Base-by-base conservation (phyloP, 2,113 vertebrate genomes). In the Oxyura jamaicensis region DNA sequence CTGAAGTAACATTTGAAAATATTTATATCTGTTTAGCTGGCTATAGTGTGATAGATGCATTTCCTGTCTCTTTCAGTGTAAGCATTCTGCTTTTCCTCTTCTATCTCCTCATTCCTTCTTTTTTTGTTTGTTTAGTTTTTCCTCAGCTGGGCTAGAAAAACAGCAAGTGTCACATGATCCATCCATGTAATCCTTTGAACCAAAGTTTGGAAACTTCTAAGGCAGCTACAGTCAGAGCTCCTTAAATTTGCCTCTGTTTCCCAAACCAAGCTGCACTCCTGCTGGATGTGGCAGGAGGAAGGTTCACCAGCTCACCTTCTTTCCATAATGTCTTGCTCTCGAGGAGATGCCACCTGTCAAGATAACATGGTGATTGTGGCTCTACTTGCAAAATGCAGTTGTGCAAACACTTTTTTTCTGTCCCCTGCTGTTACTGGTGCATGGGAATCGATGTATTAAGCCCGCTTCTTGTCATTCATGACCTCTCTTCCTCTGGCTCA, bases 11-110 rank as follows among this genome's bases (percentile, higher is more conserved):
- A 75, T 83, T 92, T 92, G 82, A 92, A 95, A 96, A 95, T 96
- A 91, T 95, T 94, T 95, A 88, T 83, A 60, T 95, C 72, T 90
- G 7, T 88, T 90, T 90, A 91, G 77, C 92, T 92, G 86, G 83
- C 83, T 83, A 19, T 81, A 86, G 86, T 91, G 78, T 53, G 17
- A 83, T 58, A 83, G 83, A 88, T 95, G 76, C 83, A 50, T 90
- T 93, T 96, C 92, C 73, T 91, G 82, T 81, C 76, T 88, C 60
- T 67, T 83, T 76, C 76, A 93, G 50, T 88, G 66, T 92, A 94
- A 95, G 91, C 94, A 86, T 88, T 91, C 86, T 84, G 56, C 22
- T 76, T 92, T 88, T 85, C 39, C 35, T 86, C 55, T 53, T 84
- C 69, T 90, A 23, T 75, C 80, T 90, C 18, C 22, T 90, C 50